Evolutionary conservation across 2,888 invertebrate species (phyloP).

Genomic region (Pollenia griseotomentosa): DNA sequence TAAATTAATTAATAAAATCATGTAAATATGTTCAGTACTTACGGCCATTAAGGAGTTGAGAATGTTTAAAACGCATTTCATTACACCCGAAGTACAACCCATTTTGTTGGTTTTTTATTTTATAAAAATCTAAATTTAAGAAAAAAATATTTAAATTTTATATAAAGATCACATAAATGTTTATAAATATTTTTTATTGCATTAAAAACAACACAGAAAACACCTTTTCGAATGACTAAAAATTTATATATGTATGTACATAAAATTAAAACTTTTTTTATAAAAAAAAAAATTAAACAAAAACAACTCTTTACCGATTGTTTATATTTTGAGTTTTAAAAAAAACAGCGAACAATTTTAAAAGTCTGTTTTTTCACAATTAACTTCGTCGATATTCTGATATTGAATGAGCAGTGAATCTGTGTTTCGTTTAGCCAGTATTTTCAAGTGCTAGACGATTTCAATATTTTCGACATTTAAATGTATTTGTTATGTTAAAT

Average conservation of each 20-base stretch:
- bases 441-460: constrained; percentile 1
- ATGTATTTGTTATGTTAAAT: neutral
- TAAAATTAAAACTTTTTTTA: neutral
- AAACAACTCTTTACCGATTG: constrained; percentile 51
- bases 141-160: constrained; percentile 27
- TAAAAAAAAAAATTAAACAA: constrained; percentile 5
- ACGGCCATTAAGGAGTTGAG: constrained; percentile 78
- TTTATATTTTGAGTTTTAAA: constrained; percentile 53
- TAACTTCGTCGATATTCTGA: constrained; percentile 61
- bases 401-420: constrained; percentile 57
- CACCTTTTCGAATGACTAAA: constrained; percentile 1
- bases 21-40: constrained; percentile 72
- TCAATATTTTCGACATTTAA: neutral
- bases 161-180: neutral
- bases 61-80: constrained; percentile 78
- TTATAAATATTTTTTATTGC: neutral
- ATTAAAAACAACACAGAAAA: neutral
- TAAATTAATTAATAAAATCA: constrained; percentile 17
- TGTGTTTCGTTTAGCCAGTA: constrained; percentile 39
- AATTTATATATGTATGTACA: neutral
- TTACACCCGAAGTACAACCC: constrained; percentile 79
- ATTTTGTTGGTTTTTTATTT: constrained; percentile 72
- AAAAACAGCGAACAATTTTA: constrained; percentile 20
- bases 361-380: constrained; percentile 56
- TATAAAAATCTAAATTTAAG: constrained; percentile 30